These are phyloP conservation scores for Dromius quadrimaculatus DNA, from an alignment of 2,888 invertebrate genomes.

Conservation along the genomic window DNA sequence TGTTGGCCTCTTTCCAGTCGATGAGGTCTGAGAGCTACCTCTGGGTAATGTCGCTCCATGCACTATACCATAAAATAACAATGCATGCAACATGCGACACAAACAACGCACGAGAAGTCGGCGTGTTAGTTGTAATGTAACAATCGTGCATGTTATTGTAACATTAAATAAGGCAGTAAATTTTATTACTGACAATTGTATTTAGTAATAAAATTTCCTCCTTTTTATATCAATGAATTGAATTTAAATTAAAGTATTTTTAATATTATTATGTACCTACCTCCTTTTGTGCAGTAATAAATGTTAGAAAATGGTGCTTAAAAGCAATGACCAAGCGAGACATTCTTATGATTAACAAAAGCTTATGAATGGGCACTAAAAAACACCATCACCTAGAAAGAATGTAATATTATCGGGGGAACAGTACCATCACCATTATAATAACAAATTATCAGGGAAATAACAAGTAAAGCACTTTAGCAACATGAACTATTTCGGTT, in stretches of 20 bases:
- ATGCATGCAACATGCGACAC: conserved; percentile 40
- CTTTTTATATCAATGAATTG: background rate
- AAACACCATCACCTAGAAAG: conserved; percentile 29
- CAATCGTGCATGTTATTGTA: conserved; percentile 29
- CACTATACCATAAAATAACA: conserved; percentile 52
- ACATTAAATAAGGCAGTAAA: conserved; percentile 1
- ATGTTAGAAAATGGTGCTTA: conserved; percentile 20
- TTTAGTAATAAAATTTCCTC: background rate
- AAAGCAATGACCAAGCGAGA: background rate
- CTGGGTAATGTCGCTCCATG: conserved; percentile 54
- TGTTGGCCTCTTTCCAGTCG: conserved; percentile 44
- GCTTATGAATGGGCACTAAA: conserved; percentile 23
- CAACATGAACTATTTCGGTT: conserved; percentile 6
- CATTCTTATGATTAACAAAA: conserved; percentile 15
- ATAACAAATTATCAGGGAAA: conserved; percentile 9
- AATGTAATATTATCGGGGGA: conserved; percentile 19
- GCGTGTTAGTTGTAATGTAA: conserved; percentile 19
- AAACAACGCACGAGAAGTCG: background rate
- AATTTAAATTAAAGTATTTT: background rate
- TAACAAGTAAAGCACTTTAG: conserved; percentile 29
- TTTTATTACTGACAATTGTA: background rate
- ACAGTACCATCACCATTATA: conserved; percentile 44
- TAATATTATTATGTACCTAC: conserved; percentile 25
- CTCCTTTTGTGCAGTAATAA: conserved; percentile 6
- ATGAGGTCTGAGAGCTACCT: conserved; percentile 44